Evolutionary conservation across 2,113 vertebrate genomes (phyloP).

Genomic region (Semnopithecus entellus): DNA sequence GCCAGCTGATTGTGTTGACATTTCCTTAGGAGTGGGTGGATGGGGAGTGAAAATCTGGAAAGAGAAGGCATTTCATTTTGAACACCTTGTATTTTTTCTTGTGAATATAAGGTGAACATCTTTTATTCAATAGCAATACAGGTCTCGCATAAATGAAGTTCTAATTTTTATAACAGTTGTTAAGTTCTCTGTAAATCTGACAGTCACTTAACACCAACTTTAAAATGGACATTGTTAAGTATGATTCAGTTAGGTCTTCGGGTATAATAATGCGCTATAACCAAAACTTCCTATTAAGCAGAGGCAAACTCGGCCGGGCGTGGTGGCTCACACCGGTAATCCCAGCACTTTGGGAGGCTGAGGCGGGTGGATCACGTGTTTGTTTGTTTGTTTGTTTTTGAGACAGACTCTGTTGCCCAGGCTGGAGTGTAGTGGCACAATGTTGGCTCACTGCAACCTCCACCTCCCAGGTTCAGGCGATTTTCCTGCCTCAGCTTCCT

Average conservation of each 20-base stretch:
- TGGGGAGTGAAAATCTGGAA: background rate
- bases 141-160: background rate
- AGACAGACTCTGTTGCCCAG: no score
- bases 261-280: background rate
- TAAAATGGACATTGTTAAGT: background rate
- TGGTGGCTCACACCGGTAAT: no score
- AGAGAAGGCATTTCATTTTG: background rate
- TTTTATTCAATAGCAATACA: background rate
- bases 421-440: no score
- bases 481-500: no score
- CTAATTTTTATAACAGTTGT: background rate
- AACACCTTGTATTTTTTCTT: background rate
- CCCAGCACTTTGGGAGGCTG: no score
- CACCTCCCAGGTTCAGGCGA: no score
- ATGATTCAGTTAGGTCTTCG: background rate
- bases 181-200: background rate
- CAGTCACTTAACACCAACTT: background rate
- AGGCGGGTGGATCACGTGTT: no score
- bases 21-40: conserved; percentile 4
- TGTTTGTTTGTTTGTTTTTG: no score
- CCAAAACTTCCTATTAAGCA: background rate
- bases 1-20: background rate
- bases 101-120: background rate
- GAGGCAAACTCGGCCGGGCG: background rate
- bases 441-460: no score